phyloP scores from a whole-genome alignment of 2,888 invertebrate species.

The Adelognathus sp. region DNA sequence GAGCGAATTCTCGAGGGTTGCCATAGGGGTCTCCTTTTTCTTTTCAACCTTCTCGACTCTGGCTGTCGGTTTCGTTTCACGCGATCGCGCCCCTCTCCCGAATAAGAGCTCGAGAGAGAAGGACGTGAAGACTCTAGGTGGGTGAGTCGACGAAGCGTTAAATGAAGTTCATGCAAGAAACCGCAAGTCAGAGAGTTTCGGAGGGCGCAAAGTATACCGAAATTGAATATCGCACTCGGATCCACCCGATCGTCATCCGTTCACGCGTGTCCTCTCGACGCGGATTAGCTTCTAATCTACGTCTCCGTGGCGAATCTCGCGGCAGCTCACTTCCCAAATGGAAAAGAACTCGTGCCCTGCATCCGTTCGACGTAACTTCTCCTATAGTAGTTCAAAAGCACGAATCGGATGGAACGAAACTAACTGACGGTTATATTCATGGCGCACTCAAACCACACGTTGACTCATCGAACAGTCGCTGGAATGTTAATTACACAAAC shows the following conservation, averaged over 20 bases:
- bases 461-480: not conserved
- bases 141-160: constrained; percentile 51
- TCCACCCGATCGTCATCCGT: constrained; percentile 21
- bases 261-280: constrained; percentile 13
- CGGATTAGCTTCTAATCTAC: not conserved
- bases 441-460: too few species aligned
- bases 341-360: too few species aligned
- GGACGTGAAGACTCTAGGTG: constrained; percentile 11
- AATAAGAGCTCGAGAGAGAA: not conserved
- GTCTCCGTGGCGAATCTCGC: not conserved
- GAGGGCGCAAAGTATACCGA: constrained; percentile 42
- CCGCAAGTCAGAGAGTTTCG: constrained; percentile 29
- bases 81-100: not conserved
- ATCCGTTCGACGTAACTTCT: too few species aligned
- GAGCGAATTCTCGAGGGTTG: constrained; percentile 16
- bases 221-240: constrained; percentile 55
- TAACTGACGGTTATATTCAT: too few species aligned
- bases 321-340: not conserved
- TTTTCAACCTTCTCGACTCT: not conserved
- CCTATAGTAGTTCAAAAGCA: too few species aligned
- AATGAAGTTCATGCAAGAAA: constrained; percentile 60
- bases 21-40: constrained; percentile 16
- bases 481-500: constrained; percentile 48
- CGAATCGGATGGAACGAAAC: too few species aligned
- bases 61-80: not conserved